Conservation (phyloP, 2,888 invertebrate genomes). For the Eudasyphora cyanicolor region DNA sequence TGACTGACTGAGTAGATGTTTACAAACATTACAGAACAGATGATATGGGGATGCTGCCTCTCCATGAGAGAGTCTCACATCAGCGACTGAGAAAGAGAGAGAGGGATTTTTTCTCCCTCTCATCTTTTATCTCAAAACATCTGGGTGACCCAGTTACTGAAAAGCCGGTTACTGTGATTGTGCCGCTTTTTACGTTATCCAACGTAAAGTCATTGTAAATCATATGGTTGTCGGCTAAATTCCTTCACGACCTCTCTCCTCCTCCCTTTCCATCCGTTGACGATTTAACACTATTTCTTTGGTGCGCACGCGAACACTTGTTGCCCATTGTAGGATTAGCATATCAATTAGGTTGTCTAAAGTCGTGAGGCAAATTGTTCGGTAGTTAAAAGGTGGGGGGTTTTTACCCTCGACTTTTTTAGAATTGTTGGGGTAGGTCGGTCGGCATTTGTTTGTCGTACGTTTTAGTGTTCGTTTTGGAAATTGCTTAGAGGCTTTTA, state of each 20-base stretch:
- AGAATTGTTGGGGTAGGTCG: constrained; percentile 35
- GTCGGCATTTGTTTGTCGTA: constrained; percentile 8
- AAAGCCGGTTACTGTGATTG: constrained; percentile 23
- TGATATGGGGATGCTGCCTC: constrained; percentile 31
- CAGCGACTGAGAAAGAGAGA: neutral
- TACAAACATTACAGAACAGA: constrained; percentile 59
- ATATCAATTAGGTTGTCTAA: constrained; percentile 22
- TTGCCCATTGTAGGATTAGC: constrained; percentile 65
- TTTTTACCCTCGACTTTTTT: neutral
- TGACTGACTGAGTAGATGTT: too few relatives aligned
- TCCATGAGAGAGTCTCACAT: constrained; percentile 25
- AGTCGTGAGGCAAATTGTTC: neutral
- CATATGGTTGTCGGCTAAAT: neutral
- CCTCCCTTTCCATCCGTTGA: constrained; percentile 3
- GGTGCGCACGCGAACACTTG: constrained; percentile 76
- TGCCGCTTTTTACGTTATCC: neutral
- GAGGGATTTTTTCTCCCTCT: neutral
- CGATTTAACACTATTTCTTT: constrained; percentile 21
- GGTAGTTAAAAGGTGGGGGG: neutral
- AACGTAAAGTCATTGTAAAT: neutral
- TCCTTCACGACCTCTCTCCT: neutral
- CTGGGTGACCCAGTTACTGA: constrained; percentile 2
- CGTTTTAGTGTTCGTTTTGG: constrained; percentile 8
- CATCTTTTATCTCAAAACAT: neutral
- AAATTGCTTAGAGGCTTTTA: constrained; percentile 14